phyloP scores from a whole-genome alignment of 2,113 vertebrate species.

The Bubo bubo region DNA sequence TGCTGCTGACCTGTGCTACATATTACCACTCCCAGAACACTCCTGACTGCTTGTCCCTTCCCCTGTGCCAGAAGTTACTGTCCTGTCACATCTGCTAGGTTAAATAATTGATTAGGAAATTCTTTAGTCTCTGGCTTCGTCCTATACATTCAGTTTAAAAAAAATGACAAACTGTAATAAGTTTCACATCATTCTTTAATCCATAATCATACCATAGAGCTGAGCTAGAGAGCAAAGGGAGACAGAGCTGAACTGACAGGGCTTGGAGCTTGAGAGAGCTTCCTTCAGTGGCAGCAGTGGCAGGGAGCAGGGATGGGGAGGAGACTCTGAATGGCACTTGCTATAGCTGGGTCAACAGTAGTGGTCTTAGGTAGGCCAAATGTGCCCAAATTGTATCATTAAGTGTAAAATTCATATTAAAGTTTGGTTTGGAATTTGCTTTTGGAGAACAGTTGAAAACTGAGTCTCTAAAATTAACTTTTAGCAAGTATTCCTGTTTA shows the following conservation, averaged over 20 bases:
- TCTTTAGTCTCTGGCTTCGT: not conserved
- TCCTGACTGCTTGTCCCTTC: not conserved
- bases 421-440: constrained; percentile 27
- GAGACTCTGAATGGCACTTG: not conserved
- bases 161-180: not conserved
- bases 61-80: not conserved
- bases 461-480: constrained; percentile 56
- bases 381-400: not conserved
- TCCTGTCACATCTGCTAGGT: not conserved
- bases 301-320: not conserved
- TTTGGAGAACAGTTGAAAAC: constrained; percentile 30
- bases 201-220: not conserved
- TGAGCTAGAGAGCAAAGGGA: not conserved
- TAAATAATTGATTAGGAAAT: not conserved
- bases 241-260: not conserved
- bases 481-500: constrained; percentile 58
- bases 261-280: not conserved
- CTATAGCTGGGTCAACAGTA: constrained; percentile 9
- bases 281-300: not conserved
- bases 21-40: not conserved
- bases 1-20: not conserved
- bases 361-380: not conserved
- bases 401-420: constrained; percentile 30
- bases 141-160: not conserved
- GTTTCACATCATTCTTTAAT: not conserved